Percentiles rank a stretch among this genome's conserved stretches.
phyloP scores from a whole-genome alignment of 2,113 vertebrate genomes.

The Rhinolophus ferrumequinum region DNA sequence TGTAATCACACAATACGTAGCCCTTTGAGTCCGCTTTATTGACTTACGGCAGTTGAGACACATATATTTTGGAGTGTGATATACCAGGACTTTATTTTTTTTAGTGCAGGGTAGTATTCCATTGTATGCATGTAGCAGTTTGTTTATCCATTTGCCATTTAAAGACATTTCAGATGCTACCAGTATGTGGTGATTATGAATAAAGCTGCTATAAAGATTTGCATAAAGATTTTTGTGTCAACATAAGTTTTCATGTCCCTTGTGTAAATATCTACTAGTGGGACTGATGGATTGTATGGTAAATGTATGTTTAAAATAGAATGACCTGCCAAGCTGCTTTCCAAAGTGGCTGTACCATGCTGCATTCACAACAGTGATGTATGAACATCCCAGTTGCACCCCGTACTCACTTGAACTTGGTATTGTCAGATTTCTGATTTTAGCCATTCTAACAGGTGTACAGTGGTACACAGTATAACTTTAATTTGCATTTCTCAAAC shows the following conservation, averaged over 20 bases:
- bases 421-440: background rate
- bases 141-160: background rate
- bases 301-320: background rate
- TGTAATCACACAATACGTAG: background rate
- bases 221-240: background rate
- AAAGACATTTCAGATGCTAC: background rate
- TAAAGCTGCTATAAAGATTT: background rate
- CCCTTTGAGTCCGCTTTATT: background rate
- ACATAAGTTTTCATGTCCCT: background rate
- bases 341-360: background rate
- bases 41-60: background rate
- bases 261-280: background rate
- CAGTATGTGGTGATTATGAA: background rate
- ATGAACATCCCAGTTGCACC: background rate
- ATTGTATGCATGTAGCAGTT: background rate
- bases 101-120: background rate
- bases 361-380: background rate
- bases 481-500: background rate
- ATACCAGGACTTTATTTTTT: background rate
- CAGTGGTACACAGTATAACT: background rate
- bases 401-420: background rate
- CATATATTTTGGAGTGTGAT: background rate
- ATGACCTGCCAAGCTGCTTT: background rate
- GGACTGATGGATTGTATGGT: background rate
- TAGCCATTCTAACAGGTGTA: background rate